Evolutionary conservation across 53 echinoderm and acorn worm genomes (phyloP), one percentile per base, ranked within the genome.

Genomic region (Apostichopus leukothele): DNA sequence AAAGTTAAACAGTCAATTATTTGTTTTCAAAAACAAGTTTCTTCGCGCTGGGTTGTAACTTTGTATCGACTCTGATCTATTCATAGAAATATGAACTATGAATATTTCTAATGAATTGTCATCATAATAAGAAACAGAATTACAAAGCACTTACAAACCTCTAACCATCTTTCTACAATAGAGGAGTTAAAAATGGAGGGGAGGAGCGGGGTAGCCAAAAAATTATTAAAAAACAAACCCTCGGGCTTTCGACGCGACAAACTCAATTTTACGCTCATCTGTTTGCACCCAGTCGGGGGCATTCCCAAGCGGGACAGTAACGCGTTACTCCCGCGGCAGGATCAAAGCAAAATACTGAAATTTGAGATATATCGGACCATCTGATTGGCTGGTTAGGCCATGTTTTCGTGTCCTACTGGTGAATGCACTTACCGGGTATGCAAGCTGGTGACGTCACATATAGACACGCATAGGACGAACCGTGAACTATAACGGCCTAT

Each of bases 221-320:
- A 25, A 51, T 53, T 83, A 26, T 83, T 55, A 66, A 23, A 63
- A 86, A 86, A 86, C 67, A 86, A 71, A 26, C 86, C 86, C 67
- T 67, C 26, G 61, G 86, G 86, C 12, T 68, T 86, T 68, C 23
- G 50, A 51, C 26, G 51, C 86, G 86, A 86, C 86, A 86, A 86
- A 86, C 67, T 66, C 86, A 86, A 86, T 86, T 86, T 86, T 68
- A 86, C 5, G 51, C 19, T 86, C 86, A 86, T 86, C 86, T 86
- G 20, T 86, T 67, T 20, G 51, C n/a, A 26, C 86, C 86, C 86
- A 18, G 86, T 86, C 86, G 86, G 86, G 86, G 86, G 67, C 61
- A 66, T 51, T 86, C 27, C 20, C 51, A 86, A 66, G 86, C 67
- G 63, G 71, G 67, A 67, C 71, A 67, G 67, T 66, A 86, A 66